phyloP scores from a whole-genome alignment of 1,140 invertebrate species.

The Drosophila willistoni region DNA sequence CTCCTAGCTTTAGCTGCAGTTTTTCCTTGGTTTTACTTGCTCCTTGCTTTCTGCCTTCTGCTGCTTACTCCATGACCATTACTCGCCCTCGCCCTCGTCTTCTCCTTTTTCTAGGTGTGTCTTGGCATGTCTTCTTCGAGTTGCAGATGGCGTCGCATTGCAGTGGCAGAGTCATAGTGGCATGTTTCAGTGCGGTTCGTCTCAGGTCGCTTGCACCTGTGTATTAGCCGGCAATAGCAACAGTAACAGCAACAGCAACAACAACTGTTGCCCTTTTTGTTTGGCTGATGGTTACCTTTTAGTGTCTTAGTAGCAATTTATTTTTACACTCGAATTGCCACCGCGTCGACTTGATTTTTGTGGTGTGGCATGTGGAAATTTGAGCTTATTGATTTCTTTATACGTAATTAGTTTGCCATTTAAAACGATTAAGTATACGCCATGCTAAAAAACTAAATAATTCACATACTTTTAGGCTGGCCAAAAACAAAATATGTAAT shows the following conservation, averaged over 20 bases:
- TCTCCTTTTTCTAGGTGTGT: neutral
- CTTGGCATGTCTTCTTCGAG: constrained; percentile 31
- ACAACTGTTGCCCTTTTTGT: constrained; percentile 59
- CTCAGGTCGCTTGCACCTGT: constrained; percentile 53
- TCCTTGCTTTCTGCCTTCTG: constrained; percentile 24
- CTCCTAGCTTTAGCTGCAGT: constrained; percentile 2
- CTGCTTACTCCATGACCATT: too few relatives aligned
- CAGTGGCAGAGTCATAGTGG: constrained; percentile 49
- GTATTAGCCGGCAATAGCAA: constrained; percentile 20
- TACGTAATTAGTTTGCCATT: constrained; percentile 59
- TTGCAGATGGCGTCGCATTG: constrained; percentile 61
- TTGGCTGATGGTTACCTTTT: constrained; percentile 30
- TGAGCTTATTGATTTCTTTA: constrained; percentile 59
- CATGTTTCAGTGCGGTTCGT: constrained; percentile 39
- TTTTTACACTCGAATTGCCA: constrained; percentile 35
- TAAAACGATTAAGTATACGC: constrained; percentile 40
- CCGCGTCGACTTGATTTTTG: constrained; percentile 42
- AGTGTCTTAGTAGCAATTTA: constrained; percentile 61
- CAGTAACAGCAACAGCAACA: constrained; percentile 13
- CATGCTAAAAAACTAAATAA: constrained; percentile 4
- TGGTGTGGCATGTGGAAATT: constrained; percentile 7
- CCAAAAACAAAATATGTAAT: too few relatives aligned
- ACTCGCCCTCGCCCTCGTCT: neutral
- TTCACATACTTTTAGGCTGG: constrained; percentile 51
- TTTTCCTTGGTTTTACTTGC: neutral